These are phyloP conservation scores for Peromyscus aztecus DNA, from an alignment of 2,797 vertebrate genomes.

Conservation along the genomic window DNA sequence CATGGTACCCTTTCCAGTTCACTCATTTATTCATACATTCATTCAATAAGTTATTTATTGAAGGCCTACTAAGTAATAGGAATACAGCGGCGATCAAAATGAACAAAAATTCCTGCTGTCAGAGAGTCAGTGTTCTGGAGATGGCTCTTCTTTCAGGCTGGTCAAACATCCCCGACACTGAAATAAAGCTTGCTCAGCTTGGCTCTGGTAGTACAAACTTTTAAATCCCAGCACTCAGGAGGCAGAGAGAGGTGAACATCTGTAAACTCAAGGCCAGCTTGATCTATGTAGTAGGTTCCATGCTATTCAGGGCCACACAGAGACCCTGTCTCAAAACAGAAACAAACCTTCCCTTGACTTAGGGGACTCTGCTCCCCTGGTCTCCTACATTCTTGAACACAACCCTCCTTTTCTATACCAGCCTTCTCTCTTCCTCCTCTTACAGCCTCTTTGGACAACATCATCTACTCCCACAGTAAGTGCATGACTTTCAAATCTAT, in stretches of 20 bases:
- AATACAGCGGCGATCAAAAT: constrained; percentile 30
- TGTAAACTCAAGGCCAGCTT: background rate
- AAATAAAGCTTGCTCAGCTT: background rate
- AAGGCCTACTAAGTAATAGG: constrained; percentile 2
- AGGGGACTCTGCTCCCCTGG: background rate
- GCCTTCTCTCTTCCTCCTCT: background rate
- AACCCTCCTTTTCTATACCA: background rate
- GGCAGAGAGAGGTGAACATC: background rate
- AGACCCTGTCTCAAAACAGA: background rate
- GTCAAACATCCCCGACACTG: background rate
- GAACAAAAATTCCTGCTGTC: background rate
- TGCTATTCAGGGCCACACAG: background rate
- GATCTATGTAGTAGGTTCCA: background rate
- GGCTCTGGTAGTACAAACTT: background rate
- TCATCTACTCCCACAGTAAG: background rate
- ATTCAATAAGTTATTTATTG: constrained; percentile 11
- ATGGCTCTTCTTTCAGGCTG: background rate
- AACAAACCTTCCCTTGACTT: background rate
- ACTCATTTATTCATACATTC: background rate
- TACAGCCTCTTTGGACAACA: background rate
- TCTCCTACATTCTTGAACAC: background rate
- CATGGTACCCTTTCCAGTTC: background rate
- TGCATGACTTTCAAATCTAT: background rate
- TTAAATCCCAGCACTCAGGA: background rate
- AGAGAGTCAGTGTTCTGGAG: background rate